Percentiles rank a stretch among this genome's conserved stretches.
Evolutionary conservation across 2,113 vertebrate genomes (phyloP).

Genomic region (Crotalus horridus): DNA sequence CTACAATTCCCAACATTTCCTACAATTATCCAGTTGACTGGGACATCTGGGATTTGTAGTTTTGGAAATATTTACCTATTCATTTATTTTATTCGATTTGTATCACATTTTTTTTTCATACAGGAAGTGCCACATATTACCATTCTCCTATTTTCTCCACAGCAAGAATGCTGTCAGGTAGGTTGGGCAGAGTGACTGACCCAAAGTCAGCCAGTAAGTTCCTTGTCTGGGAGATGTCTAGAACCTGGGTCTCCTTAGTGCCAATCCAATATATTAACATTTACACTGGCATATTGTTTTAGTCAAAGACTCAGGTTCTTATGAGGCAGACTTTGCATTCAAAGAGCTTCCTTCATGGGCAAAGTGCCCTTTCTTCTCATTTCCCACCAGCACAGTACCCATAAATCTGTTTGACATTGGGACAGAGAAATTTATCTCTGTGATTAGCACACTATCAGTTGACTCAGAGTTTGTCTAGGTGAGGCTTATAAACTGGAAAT

Average conservation of each 20-base stretch:
- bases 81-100: background rate
- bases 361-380: background rate
- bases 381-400: background rate
- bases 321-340: background rate
- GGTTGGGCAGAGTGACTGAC: background rate
- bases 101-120: background rate
- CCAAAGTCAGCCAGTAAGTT: background rate
- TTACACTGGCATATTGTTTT: background rate
- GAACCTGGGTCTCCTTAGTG: background rate
- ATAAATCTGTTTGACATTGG: background rate
- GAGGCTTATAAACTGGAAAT: background rate
- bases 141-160: background rate
- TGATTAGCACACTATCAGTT: background rate
- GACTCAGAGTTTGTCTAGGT: background rate
- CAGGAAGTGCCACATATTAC: background rate
- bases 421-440: background rate
- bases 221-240: background rate
- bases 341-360: background rate
- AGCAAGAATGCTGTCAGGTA: background rate
- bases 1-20: background rate
- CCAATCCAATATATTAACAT: background rate
- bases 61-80: background rate
- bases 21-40: background rate
- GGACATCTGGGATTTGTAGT: background rate
- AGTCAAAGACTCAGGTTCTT: background rate